phyloP scores from a whole-genome alignment of 2,797 vertebrate genomes.

The Ciconia nigra region DNA sequence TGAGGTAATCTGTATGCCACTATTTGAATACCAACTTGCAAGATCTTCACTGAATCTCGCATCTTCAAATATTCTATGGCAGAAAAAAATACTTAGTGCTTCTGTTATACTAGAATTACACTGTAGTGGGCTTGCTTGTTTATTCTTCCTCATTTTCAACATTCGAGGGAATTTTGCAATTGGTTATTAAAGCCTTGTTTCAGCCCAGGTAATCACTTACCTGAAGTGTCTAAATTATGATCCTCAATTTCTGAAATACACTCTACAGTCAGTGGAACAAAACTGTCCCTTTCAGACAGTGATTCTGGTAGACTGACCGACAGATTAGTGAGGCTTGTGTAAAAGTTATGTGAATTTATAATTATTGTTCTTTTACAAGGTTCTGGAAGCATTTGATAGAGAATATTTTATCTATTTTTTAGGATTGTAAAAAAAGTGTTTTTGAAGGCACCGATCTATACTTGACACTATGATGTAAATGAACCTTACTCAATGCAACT shows the following conservation, averaged over 20 bases:
- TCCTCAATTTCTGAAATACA: not conserved
- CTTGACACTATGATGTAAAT: not conserved
- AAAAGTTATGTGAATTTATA: not conserved
- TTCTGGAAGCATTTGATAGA: not conserved
- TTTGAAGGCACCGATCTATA: not conserved
- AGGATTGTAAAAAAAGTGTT: not conserved
- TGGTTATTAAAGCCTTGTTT: not conserved
- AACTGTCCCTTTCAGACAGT: not conserved
- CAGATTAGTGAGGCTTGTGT: not conserved
- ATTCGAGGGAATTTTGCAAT: not conserved
- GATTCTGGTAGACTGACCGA: not conserved
- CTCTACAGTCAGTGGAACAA: not conserved
- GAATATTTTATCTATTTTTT: not conserved
- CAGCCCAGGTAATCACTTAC: not conserved
- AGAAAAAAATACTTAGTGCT: not conserved
- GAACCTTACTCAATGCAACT: not conserved
- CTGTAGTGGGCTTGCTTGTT: not conserved
- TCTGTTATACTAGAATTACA: not conserved
- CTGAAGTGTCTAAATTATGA: not conserved
- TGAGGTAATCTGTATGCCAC: not conserved
- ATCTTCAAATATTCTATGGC: not conserved
- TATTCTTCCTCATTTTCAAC: not conserved
- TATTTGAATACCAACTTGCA: not conserved
- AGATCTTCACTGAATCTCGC: not conserved
- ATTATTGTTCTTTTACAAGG: not conserved